Conservation (phyloP, 2,797 vertebrate genomes). For the Myotis planiceps region DNA sequence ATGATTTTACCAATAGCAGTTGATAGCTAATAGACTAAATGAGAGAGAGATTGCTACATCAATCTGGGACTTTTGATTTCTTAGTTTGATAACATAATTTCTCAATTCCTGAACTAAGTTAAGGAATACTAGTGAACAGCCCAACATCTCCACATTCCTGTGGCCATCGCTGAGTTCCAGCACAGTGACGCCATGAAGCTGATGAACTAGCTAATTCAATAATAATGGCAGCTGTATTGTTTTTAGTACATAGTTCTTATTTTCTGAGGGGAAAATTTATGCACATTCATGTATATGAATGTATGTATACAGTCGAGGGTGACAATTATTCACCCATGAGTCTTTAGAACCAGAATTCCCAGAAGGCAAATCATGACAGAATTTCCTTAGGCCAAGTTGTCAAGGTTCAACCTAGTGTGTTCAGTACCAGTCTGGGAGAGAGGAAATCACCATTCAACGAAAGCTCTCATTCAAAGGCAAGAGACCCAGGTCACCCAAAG, state of each 20-base stretch:
- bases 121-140: neutral
- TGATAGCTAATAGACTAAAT: neutral
- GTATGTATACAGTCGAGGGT: neutral
- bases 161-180: neutral
- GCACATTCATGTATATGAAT: neutral
- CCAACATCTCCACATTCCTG: neutral
- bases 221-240: neutral
- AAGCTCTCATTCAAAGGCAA: neutral
- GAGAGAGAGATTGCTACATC: neutral
- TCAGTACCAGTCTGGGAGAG: neutral
- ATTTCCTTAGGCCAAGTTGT: neutral
- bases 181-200: neutral
- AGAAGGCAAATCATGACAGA: neutral
- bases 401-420: neutral
- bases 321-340: neutral
- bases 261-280: neutral
- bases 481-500: neutral
- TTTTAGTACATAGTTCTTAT: neutral
- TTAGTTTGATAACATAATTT: no score
- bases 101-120: neutral
- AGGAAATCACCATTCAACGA: neutral
- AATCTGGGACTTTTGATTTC: neutral
- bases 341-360: neutral
- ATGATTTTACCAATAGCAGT: neutral
- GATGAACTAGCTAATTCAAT: neutral